Base-by-base conservation (phyloP, 2,888 invertebrate genomes). In the Cantharis nigra region DNA sequence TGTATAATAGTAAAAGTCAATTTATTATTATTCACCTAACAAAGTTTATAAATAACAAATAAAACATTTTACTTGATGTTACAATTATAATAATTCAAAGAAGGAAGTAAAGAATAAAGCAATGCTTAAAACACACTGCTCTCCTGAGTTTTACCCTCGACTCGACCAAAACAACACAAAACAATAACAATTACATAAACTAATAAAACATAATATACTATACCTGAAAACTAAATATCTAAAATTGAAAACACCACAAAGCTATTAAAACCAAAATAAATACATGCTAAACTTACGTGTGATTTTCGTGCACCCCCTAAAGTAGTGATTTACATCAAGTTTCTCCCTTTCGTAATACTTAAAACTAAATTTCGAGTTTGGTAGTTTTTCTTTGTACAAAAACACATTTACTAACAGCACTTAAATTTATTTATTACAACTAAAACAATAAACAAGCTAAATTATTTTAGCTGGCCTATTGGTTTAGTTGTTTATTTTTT, bases 101-200 rank as follows among this genome's bases (percentile, higher is more conserved):
- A 75, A 77, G 77, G 77, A 77, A 77, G 77, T 77, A 77, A 77
- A 77, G 71, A 74, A 74, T 71, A 70, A 75, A 75, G 62, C 33
- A 67, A 62, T 49, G 49, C 14, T 62, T 63, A 69, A 71, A n/a
- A 28, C 13, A 63, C 70, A 64, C 77, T 72, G 71, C 75, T 78
- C 78, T 78, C 78, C 78, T 78, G 78, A 78, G 78, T 72, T 28
- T 26, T 75, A 75, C 75, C 75, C 18, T 18, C 18, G 20, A 20
- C 49, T 71, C 67, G 67, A 64, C 33, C 23, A 65, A 65, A 65
- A 18, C 23, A 65, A 20, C 65, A 65, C 65, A 65, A 64, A 65
- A 65, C 65, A 49, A n/a, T 49, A 49, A 49, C 5, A 49, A n/a
- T 49, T 49, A 49, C 49, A n/a, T 49, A 49, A n/a, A 49, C 13